Conservation (phyloP, 2,797 vertebrate genomes). For the Acanthornis magna region DNA sequence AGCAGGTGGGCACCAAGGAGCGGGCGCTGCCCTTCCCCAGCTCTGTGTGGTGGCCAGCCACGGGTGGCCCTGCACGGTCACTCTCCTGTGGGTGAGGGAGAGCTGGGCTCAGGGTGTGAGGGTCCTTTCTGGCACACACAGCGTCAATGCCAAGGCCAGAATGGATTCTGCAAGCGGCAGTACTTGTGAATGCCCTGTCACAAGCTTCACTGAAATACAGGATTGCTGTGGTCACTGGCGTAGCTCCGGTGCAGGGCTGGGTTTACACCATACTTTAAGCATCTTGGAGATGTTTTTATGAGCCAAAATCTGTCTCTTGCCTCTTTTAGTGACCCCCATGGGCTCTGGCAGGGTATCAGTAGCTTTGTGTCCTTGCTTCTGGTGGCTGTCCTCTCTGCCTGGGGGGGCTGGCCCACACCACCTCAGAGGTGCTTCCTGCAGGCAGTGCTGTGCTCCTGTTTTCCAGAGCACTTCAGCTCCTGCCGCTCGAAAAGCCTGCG, state of each 20-base stretch:
- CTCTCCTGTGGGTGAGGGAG: rapidly evolving
- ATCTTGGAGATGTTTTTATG: not conserved
- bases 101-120: not conserved
- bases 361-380: not conserved
- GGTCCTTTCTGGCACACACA: not conserved
- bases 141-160: not conserved
- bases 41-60: not conserved
- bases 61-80: rapidly evolving
- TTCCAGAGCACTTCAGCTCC: not conserved
- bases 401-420: rapidly evolving
- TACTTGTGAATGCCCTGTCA: not conserved
- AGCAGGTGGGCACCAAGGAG: not conserved
- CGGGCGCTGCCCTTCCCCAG: not conserved
- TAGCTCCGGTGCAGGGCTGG: not conserved
- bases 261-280: rapidly evolving
- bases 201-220: rapidly evolving
- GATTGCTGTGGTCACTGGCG: not conserved
- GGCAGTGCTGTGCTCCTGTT: rapidly evolving
- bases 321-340: rapidly evolving
- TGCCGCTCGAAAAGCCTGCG: rapidly evolving
- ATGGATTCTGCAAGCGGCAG: not conserved
- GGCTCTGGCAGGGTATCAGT: not conserved
- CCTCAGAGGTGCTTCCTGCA: not conserved
- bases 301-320: not conserved
- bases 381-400: not conserved